Evolutionary conservation across 2,113 vertebrate genomes (phyloP).

Genomic region (Paracanthobrama guichenoti): DNA sequence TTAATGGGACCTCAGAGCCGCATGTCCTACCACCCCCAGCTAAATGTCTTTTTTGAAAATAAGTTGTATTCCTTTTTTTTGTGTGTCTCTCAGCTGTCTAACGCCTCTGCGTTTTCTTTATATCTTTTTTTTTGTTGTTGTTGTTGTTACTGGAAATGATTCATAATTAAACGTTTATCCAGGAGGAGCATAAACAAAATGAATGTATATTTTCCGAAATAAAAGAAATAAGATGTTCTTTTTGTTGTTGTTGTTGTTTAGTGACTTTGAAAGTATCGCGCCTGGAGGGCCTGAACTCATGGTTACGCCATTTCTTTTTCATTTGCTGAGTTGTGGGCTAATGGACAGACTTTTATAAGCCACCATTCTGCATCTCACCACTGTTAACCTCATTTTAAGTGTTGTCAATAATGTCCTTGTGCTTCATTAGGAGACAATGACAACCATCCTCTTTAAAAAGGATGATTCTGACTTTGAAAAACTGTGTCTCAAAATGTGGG

Average conservation of each 20-base stretch:
- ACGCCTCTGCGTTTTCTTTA: slow-evolving; percentile 34
- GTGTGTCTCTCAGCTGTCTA: background rate
- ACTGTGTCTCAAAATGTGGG: slow-evolving; percentile 15
- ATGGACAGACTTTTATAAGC: slow-evolving; percentile 74
- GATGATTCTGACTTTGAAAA: slow-evolving; percentile 34
- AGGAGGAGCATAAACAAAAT: slow-evolving; percentile 68
- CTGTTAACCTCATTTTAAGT: slow-evolving; percentile 74
- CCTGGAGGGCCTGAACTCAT: slow-evolving; percentile 49
- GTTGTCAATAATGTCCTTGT: slow-evolving; percentile 72
- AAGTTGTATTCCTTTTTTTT: slow-evolving; percentile 66
- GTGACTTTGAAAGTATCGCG: slow-evolving; percentile 58
- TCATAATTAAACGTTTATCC: slow-evolving; percentile 70
- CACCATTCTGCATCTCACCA: slow-evolving; percentile 72
- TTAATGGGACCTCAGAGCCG: slow-evolving; percentile 66
- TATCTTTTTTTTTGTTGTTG: slow-evolving; percentile 33
- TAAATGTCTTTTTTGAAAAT: slow-evolving; percentile 63
- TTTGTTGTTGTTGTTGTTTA: slow-evolving; percentile 31
- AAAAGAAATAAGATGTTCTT: slow-evolving; percentile 49
- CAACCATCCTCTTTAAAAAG: slow-evolving; percentile 17
- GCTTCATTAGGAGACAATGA: slow-evolving; percentile 71
- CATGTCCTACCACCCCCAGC: slow-evolving; percentile 60
- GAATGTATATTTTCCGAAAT: slow-evolving; percentile 62
- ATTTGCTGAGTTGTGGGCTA: slow-evolving; percentile 66
- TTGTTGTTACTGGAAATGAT: slow-evolving; percentile 58
- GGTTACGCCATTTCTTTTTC: slow-evolving; percentile 64